Evolutionary conservation across 2,888 invertebrate species (phyloP).

Genomic region (Dinocampus coccinellae): DNA sequence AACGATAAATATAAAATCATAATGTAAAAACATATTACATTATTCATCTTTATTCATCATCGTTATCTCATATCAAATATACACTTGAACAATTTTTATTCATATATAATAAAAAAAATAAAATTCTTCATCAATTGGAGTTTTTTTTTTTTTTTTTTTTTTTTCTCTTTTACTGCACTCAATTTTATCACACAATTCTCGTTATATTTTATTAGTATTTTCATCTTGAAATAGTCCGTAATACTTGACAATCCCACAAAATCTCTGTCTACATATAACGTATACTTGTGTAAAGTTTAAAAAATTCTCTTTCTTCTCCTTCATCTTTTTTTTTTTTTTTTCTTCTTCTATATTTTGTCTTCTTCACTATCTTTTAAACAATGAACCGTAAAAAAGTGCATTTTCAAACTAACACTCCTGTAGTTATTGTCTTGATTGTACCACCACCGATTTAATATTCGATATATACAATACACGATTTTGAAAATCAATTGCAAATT

Average conservation of each 20-base stretch:
- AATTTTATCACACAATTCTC: not conserved
- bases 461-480: not conserved
- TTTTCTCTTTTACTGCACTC: not conserved
- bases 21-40: not conserved
- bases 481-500: conserved; percentile 7
- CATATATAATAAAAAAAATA: not conserved
- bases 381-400: conserved; percentile 7
- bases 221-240: not conserved
- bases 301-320: not conserved
- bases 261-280: not conserved
- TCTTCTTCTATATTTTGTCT: no score
- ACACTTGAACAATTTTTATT: not conserved
- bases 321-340: no score
- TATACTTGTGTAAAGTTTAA: not conserved
- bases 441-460: not conserved
- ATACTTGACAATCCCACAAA: not conserved
- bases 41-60: not conserved
- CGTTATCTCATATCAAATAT: not conserved
- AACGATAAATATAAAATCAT: not conserved
- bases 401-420: not conserved
- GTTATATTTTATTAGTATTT: not conserved
- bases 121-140: not conserved
- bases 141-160: no score
- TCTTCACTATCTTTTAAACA: not conserved
- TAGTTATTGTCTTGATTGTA: not conserved